Base-by-base conservation (phyloP, 2,113 vertebrate species). In the Semicossyphus pulcher region DNA sequence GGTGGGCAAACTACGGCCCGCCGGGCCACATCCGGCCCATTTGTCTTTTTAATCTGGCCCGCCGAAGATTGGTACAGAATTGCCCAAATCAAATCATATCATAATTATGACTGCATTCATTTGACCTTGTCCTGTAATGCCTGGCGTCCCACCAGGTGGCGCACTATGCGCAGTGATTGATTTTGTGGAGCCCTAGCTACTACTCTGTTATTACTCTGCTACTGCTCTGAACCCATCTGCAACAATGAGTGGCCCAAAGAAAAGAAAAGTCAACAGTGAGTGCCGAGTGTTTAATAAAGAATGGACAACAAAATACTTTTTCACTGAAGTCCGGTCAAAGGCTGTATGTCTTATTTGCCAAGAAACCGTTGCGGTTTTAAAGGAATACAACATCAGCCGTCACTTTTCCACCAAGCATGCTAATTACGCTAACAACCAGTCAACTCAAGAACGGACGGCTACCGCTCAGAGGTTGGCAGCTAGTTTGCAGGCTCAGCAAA, bases 391-490 rank as follows among this genome's bases (percentile, higher is more conserved):
- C 21, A 41, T 76, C 36, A 62, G 36, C 42, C 15, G 32, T 39
- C 36, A 75, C 49, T 81, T 69, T 64, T 3, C 58, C 26, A 69
- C 62, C 0, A 76, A 57, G 63, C 72, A 76, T 70, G 49, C 58
- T 32, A 53, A 53, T 10, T 48, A 39, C 4, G 37, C 37, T 39
- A 14, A 14, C 37, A 39, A 52, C 15, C 45, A 7, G n/a, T 59
- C 26, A 53, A 60, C n/a, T n/a, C n/a, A n/a, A n/a, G n/a, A n/a
- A n/a, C 37, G 1, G 12, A 2, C 12, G 6, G 42, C 72, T 31
- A 28, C 54, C 9, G 44, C 63, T 34, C 7, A 44, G 34, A 59
- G 21, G 72, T 44, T 59, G 36, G 28, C 20, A 20, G 45, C 54
- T 20, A 59, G 2, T 42, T 75, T 65, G 20, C 21, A 48, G 28